phyloP scores from a whole-genome alignment of 2,113 vertebrate species.

The Terrapene triunguis region DNA sequence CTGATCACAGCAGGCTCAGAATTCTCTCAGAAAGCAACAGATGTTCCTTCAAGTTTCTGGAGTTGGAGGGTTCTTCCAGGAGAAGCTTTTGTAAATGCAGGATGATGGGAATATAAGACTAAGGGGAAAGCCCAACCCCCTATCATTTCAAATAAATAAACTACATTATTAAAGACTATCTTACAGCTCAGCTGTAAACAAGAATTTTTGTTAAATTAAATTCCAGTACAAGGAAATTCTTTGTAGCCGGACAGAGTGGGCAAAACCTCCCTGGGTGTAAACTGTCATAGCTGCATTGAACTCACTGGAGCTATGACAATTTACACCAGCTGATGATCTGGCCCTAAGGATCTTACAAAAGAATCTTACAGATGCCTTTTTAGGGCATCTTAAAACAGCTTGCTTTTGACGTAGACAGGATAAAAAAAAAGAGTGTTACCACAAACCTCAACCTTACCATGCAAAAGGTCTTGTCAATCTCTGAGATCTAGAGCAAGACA shows the following conservation, averaged over 20 bases:
- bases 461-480: neutral
- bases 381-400: neutral
- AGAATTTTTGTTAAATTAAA: rapidly evolving
- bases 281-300: rapidly evolving
- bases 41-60: neutral
- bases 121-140: neutral
- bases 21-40: neutral
- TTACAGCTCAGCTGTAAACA: neutral
- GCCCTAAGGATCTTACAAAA: rapidly evolving
- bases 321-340: rapidly evolving
- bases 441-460: neutral
- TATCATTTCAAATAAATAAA: neutral
- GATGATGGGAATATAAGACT: neutral
- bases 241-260: rapidly evolving
- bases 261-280: rapidly evolving
- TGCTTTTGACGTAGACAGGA: neutral
- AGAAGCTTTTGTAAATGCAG: neutral
- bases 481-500: neutral
- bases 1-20: neutral
- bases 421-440: neutral
- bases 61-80: neutral
- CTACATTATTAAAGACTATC: no score
- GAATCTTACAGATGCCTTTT: no score
- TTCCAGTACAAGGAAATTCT: neutral
- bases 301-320: rapidly evolving